Percentiles rank a stretch among this genome's conserved stretches.
phyloP scores from a whole-genome alignment of 2,888 invertebrate species.

The Sminthurides aquaticus region DNA sequence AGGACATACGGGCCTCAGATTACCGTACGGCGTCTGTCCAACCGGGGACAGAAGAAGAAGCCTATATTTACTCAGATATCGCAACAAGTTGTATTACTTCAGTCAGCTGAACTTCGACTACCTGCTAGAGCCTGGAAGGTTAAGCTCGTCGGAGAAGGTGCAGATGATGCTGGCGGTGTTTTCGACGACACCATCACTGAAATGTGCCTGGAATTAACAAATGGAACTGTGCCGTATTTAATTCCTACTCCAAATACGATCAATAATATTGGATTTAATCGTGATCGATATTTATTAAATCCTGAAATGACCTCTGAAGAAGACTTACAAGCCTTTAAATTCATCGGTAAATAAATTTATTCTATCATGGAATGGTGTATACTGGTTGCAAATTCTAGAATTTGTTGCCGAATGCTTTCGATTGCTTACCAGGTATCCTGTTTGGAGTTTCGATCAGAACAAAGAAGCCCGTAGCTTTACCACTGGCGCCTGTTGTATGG shows the following conservation, averaged over 20 bases:
- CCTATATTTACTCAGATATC: conserved; percentile 59
- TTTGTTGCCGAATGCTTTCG: background rate
- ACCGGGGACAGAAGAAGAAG: conserved; percentile 54
- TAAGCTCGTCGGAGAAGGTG: conserved; percentile 60
- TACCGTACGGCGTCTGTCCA: conserved; percentile 56
- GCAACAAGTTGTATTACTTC: conserved; percentile 56
- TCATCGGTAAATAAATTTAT: conserved; percentile 55
- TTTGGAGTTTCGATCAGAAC: conserved; percentile 60
- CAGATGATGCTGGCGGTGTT: conserved; percentile 62
- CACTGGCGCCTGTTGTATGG: conserved; percentile 58
- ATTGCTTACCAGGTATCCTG: conserved; percentile 51
- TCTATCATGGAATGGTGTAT: background rate
- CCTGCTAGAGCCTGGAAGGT: conserved; percentile 61
- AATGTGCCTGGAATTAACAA: conserved; percentile 59
- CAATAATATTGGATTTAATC: conserved; percentile 57
- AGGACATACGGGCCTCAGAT: conserved; percentile 61
- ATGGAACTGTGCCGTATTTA: conserved; percentile 54
- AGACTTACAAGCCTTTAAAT: conserved; percentile 56
- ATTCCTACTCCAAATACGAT: conserved; percentile 58
- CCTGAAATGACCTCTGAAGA: conserved; percentile 53
- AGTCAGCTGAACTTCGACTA: conserved; percentile 54
- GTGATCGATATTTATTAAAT: conserved; percentile 57
- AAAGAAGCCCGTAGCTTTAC: conserved; percentile 59
- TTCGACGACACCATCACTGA: conserved; percentile 64
- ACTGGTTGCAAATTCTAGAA: background rate